phyloP scores from a whole-genome alignment of 2,888 invertebrate species.

The Plagodis pulveraria region DNA sequence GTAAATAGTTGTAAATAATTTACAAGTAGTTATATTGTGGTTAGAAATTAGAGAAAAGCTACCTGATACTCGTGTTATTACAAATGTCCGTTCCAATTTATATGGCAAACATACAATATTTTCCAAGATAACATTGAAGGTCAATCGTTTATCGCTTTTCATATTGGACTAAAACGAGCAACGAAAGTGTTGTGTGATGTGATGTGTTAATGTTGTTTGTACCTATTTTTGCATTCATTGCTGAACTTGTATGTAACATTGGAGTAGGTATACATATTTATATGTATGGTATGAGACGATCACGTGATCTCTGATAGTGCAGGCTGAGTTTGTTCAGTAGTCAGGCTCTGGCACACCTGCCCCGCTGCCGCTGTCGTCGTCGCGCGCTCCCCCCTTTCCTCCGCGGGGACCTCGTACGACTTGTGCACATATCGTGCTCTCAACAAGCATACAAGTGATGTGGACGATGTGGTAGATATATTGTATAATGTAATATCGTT shows the following conservation, averaged over 20 bases:
- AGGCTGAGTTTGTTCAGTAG: constrained; percentile 52
- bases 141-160: neutral
- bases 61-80: no score
- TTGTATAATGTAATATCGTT: constrained; percentile 74
- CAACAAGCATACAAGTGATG: constrained; percentile 60
- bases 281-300: constrained; percentile 42
- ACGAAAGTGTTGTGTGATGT: neutral
- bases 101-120: constrained; percentile 26
- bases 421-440: constrained; percentile 65
- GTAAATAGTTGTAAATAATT: no score
- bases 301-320: constrained; percentile 65
- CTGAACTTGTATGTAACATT: constrained; percentile 6
- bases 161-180: constrained; percentile 2
- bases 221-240: constrained; percentile 17
- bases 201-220: constrained; percentile 6
- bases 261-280: constrained; percentile 40
- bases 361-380: constrained; percentile 55
- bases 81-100: neutral
- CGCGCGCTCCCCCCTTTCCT: constrained; percentile 48
- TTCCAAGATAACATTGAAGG: constrained; percentile 17
- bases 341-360: constrained; percentile 58
- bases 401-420: constrained; percentile 47
- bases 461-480: constrained; percentile 64
- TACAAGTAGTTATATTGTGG: no score
- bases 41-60: no score